phyloP scores from a whole-genome alignment of 53 echinoderm and acorn worm species.

The Crossaster papposus region DNA sequence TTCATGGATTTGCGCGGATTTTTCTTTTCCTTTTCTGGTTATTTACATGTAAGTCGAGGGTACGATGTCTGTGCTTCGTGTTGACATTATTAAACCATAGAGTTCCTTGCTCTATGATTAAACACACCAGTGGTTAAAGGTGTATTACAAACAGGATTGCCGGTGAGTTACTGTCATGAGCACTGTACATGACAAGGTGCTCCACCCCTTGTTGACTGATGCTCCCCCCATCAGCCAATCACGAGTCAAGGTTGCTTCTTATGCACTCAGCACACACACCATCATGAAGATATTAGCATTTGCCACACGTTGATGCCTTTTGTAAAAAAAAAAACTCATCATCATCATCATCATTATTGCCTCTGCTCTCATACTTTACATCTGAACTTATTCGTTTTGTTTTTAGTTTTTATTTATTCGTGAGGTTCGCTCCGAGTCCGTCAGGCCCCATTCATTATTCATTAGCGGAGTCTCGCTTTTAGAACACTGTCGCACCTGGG shows the following conservation, averaged over 20 bases:
- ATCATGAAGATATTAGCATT: conserved; percentile 42
- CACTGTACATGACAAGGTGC: conserved; percentile 21
- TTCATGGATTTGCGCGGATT: conserved; percentile 3
- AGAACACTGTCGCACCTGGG: conserved; percentile 11
- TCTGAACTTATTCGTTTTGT: neutral
- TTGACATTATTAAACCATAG: conserved; percentile 56
- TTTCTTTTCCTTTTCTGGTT: neutral
- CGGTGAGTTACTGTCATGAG: conserved; percentile 24
- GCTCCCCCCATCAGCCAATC: conserved; percentile 27
- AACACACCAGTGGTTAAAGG: conserved; percentile 39
- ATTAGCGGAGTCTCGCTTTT: conserved; percentile 12
- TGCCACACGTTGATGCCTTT: conserved; percentile 56
- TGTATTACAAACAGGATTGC: conserved; percentile 36
- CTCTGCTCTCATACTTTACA: neutral
- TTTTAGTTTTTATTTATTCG: conserved; percentile 23
- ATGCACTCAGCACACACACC: conserved; percentile 24
- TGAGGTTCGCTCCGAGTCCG: neutral
- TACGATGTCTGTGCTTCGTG: conserved; percentile 15
- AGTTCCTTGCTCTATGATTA: too few relatives aligned
- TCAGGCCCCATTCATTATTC: conserved; percentile 32
- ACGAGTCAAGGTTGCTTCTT: conserved; percentile 35
- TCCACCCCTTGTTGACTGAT: conserved; percentile 36
- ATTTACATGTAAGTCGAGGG: too few relatives aligned
- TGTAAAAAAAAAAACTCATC: conserved; percentile 11
- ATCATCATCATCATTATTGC: conserved; percentile 34